Evolutionary conservation across 1,140 invertebrate species (phyloP).

Genomic region (Eumeta japonica): DNA sequence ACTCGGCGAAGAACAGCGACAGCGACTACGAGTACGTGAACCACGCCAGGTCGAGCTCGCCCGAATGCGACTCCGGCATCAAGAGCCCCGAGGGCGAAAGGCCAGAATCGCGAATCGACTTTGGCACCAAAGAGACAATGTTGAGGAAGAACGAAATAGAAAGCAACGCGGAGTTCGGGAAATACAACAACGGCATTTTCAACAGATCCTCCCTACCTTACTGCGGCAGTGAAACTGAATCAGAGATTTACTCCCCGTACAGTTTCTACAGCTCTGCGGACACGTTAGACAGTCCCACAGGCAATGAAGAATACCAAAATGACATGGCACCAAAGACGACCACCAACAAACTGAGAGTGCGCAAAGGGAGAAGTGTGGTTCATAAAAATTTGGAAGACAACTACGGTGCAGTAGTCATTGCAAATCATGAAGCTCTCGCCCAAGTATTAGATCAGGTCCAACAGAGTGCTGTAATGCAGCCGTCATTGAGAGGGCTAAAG

Average conservation of each 20-base stretch:
- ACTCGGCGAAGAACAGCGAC: constrained; percentile 55
- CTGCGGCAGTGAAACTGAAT: constrained; percentile 78
- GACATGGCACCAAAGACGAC: constrained; percentile 50
- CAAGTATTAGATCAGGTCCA: constrained; percentile 80
- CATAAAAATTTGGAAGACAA: constrained; percentile 83
- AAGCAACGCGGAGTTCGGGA: constrained; percentile 29
- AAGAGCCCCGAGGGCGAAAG: constrained; percentile 39
- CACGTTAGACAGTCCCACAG: constrained; percentile 35
- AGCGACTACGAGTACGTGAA: constrained; percentile 67
- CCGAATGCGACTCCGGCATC: constrained; percentile 62
- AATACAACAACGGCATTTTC: constrained; percentile 37
- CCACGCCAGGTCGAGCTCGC: constrained; percentile 61
- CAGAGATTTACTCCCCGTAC: constrained; percentile 77
- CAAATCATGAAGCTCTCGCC: constrained; percentile 82
- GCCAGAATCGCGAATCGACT: constrained; percentile 13
- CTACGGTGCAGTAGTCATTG: constrained; percentile 83
- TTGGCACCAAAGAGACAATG: constrained; percentile 9
- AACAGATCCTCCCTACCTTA: constrained; percentile 67
- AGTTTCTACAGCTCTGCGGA: constrained; percentile 67
- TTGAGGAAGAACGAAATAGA: constrained; percentile 22
- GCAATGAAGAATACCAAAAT: constrained; percentile 47
- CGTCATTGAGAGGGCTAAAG: constrained; percentile 67
- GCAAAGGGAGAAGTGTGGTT: constrained; percentile 74
- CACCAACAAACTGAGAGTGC: constrained; percentile 66
- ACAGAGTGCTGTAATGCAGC: constrained; percentile 64